These are phyloP conservation scores for Melanotus villosus DNA, from an alignment of 2,888 invertebrate genomes.

Conservation along the genomic window DNA sequence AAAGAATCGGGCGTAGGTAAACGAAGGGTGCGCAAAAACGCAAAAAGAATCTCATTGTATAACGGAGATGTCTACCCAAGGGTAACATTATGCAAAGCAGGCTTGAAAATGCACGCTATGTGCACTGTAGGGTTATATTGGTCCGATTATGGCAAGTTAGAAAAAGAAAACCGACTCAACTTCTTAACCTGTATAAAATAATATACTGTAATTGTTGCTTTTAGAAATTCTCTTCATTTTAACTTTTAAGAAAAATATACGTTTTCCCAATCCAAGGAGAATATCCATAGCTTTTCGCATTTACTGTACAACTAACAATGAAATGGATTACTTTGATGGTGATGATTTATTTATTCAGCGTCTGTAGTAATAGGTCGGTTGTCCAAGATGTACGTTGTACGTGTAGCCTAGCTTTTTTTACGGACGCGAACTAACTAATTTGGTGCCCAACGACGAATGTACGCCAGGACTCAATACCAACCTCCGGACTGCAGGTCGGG, in stretches of 20 bases:
- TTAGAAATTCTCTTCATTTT: not conserved
- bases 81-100: slow-evolving; percentile 65
- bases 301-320: no score
- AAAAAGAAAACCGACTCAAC: slow-evolving; percentile 9
- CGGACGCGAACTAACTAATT: no score
- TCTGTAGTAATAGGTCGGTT: no score
- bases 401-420: no score
- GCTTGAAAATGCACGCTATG: slow-evolving; percentile 51
- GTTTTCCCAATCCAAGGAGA: not conserved
- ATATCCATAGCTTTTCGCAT: not conserved
- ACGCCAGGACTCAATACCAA: no score
- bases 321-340: no score
- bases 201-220: slow-evolving; percentile 11
- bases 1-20: slow-evolving; percentile 59
- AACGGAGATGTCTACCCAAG: slow-evolving; percentile 61
- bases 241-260: not conserved
- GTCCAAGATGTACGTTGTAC: no score
- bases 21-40: slow-evolving; percentile 59
- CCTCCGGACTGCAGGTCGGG: no score
- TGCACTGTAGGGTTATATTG: slow-evolving; percentile 51
- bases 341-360: no score
- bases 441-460: no score
- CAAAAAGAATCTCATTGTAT: slow-evolving; percentile 63
- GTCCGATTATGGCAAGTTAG: slow-evolving; percentile 48
- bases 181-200: not conserved